Evolutionary conservation across 1,140 invertebrate genomes (phyloP).

Genomic region (Watersipora subatra): DNA sequence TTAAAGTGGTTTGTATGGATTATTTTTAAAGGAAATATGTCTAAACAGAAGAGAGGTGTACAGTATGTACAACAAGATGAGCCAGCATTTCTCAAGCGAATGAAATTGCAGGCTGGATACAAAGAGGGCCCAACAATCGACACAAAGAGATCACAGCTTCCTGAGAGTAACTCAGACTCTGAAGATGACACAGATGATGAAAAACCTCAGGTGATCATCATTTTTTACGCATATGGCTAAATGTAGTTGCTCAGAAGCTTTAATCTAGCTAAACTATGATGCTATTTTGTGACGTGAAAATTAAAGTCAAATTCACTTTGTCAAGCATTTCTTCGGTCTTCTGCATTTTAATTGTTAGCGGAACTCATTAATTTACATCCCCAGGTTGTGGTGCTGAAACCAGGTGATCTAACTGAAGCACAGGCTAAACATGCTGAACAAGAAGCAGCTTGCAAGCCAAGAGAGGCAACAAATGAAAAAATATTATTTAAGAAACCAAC

Average conservation of each 20-base stretch:
- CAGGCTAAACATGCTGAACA: neutral
- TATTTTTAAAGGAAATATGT: too few species aligned
- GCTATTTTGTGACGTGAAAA: too few species aligned
- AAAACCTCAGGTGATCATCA: slow-evolving; percentile 10
- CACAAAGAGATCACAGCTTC: slow-evolving; percentile 19
- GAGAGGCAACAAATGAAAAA: neutral
- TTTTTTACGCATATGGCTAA: neutral
- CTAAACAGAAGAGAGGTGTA: slow-evolving; percentile 9
- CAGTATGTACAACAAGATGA: slow-evolving; percentile 27
- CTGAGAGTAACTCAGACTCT: neutral
- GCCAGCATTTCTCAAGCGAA: slow-evolving; percentile 28
- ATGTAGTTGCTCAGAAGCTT: neutral
- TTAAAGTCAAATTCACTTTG: too few species aligned
- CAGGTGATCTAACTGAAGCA: neutral
- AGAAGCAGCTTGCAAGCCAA: slow-evolving; percentile 6
- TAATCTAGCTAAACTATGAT: too few species aligned
- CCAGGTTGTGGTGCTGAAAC: neutral
- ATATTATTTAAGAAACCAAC: slow-evolving; percentile 6
- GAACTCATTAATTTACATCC: neutral
- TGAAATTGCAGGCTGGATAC: slow-evolving; percentile 30
- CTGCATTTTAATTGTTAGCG: too few species aligned
- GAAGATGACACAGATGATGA: slow-evolving; percentile 10
- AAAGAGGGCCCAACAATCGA: slow-evolving; percentile 29
- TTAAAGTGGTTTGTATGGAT: too few species aligned
- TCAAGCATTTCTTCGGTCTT: too few species aligned